These are phyloP conservation scores for Caloenas nicobarica DNA, from an alignment of 2,113 vertebrate species.

Conservation along the genomic window DNA sequence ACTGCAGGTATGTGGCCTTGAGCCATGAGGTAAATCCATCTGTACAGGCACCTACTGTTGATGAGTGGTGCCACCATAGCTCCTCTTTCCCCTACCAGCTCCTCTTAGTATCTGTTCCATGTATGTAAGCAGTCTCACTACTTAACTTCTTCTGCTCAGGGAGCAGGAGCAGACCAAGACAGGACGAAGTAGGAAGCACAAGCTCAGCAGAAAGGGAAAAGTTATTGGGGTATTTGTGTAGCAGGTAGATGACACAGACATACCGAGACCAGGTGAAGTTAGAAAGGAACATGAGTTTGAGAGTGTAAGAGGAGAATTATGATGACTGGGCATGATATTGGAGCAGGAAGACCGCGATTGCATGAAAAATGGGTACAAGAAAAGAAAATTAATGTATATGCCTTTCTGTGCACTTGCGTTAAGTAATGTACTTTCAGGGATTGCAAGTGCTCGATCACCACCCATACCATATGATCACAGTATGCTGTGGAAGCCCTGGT, in stretches of 20 bases:
- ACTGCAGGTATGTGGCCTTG: neutral
- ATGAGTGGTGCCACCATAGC: neutral
- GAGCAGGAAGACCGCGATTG: too few species aligned
- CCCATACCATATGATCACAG: neutral
- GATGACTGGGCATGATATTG: neutral
- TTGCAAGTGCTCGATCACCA: neutral
- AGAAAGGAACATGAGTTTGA: neutral
- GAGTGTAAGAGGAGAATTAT: neutral
- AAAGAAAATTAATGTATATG: neutral
- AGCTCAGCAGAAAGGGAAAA: neutral
- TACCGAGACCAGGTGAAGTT: neutral
- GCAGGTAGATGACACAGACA: neutral
- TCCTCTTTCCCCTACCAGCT: neutral
- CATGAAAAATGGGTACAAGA: accelerated
- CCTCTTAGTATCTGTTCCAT: neutral
- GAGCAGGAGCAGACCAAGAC: neutral
- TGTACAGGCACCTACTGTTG: neutral
- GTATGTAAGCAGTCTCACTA: neutral
- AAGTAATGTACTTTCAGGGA: neutral
- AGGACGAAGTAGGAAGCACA: neutral
- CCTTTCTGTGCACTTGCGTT: neutral
- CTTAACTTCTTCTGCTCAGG: neutral
- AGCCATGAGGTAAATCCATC: neutral
- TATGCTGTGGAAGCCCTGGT: neutral
- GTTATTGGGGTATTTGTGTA: neutral